Evolutionary conservation across 2,797 vertebrate species (phyloP).

Genomic region (Sphaeramia orbicularis): DNA sequence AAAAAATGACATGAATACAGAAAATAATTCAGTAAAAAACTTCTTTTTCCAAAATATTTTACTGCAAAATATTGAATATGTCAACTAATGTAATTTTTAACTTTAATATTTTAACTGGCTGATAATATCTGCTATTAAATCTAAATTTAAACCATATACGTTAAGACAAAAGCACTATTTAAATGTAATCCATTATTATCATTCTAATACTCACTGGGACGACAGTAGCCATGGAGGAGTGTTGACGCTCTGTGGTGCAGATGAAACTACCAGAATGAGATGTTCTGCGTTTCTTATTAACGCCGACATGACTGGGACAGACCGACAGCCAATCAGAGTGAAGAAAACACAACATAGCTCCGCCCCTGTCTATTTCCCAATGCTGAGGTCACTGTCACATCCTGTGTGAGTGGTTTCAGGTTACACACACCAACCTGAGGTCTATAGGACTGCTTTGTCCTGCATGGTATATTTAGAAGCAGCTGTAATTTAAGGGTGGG

Average conservation of each 20-base stretch:
- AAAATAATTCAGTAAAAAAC: no score
- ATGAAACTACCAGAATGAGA: not conserved
- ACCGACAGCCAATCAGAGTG: constrained; percentile 36
- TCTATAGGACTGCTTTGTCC: constrained; percentile 69
- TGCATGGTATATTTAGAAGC: constrained; percentile 74
- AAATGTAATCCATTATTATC: no score
- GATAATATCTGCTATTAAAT: not conserved
- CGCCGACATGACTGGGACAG: constrained; percentile 12
- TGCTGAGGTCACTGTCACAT: constrained; percentile 44
- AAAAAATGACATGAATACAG: no score
- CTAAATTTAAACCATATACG: not conserved
- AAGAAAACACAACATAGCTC: constrained; percentile 20
- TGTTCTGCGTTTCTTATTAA: constrained; percentile 54
- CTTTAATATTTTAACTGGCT: no score
- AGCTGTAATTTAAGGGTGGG: constrained; percentile 25
- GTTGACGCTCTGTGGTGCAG: constrained; percentile 10
- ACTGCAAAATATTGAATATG: no score
- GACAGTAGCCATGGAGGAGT: constrained; percentile 76
- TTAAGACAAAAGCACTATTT: no score
- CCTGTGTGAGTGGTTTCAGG: constrained; percentile 53
- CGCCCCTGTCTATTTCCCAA: constrained; percentile 59
- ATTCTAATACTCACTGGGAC: constrained; percentile 81
- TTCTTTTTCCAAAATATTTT: no score
- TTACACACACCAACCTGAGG: constrained; percentile 54
- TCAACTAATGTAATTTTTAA: no score